Conservation (phyloP, 2,888 invertebrate genomes). For the Gari tellinella region DNA sequence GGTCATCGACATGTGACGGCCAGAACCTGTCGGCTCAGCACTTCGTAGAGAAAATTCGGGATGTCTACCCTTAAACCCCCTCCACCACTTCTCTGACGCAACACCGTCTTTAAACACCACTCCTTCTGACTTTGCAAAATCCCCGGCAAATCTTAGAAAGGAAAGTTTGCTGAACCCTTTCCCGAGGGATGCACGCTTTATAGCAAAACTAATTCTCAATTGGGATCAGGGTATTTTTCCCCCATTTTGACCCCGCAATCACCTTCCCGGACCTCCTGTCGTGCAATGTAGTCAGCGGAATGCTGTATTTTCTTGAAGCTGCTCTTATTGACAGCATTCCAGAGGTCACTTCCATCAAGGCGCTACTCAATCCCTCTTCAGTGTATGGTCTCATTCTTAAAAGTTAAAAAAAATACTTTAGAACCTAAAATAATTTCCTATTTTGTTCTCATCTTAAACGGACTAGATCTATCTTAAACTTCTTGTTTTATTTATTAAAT, state of each 20-base stretch:
- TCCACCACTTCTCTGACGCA: slow-evolving; percentile 39
- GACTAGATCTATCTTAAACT: too few relatives aligned
- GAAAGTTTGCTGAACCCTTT: slow-evolving; percentile 13
- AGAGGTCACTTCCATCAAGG: slow-evolving; percentile 4
- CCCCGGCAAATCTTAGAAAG: slow-evolving; percentile 23
- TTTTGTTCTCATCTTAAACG: too few relatives aligned
- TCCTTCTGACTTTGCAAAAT: slow-evolving; percentile 21
- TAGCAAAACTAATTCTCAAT: neutral
- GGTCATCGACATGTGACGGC: slow-evolving; percentile 33
- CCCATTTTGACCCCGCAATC: slow-evolving; percentile 13
- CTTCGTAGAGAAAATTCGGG: slow-evolving; percentile 27
- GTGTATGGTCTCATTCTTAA: slow-evolving; percentile 14
- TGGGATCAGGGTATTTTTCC: slow-evolving; percentile 4
- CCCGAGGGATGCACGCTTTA: slow-evolving; percentile 15
- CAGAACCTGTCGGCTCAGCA: slow-evolving; percentile 31
- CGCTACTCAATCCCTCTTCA: slow-evolving; percentile 16
- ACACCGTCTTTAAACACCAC: slow-evolving; percentile 16
- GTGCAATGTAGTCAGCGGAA: slow-evolving; percentile 18
- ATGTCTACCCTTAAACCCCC: slow-evolving; percentile 30
- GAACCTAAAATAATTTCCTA: too few relatives aligned
- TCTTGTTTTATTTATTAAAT: too few relatives aligned
- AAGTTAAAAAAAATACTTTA: neutral
- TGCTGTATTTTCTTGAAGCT: slow-evolving; percentile 11
- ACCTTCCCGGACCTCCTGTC: slow-evolving; percentile 18
- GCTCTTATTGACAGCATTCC: slow-evolving; percentile 8